Evolutionary conservation across 2,113 vertebrate genomes (phyloP), one percentile per base, ranked within the genome.

Genomic region (Tenrec ecaudatus): DNA sequence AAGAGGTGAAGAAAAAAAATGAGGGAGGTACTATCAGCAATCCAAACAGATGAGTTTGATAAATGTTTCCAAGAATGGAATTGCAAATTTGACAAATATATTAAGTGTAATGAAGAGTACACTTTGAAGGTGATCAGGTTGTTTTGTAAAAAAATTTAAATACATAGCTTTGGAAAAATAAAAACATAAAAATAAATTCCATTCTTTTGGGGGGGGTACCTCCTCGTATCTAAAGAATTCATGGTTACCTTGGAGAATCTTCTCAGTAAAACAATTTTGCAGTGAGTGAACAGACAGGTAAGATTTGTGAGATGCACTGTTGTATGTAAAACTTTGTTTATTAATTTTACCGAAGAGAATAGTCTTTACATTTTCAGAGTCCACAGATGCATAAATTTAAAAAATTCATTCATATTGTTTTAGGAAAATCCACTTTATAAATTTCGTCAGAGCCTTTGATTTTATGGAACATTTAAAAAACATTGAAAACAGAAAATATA

Each of bases 401-500:
- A 23, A 86, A 90, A 93, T 0, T 33, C 9, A 88, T 69, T 89
- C 6, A n/a, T 82, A 58, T 0, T 82, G 7, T 64, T 25, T 69
- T 92, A 83, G 68, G 8, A 90, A 94, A 92, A 14, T 27, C 27
- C 77, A 3, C 57, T 92, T 36, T 80, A 57, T 78, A 93, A 78
- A 38, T 43, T 89, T 73, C 71, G 31, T 93, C 71, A 73, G 68
- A 43, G 19, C 38, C 8, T 38, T 75, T 78, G 82, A 64, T 71
- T 93, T 64, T 43, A 84, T 1, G 64, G 22, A 19, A 87, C 81
- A 3, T 76, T 92, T 83, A 79, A 47, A 88, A 23, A 58, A 87
- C 88, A 82, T 36, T 81, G 38, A 89, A 90, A 88, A 83, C n/a
- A 57, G 31, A 86, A 94, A 92, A 90, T 38, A 22, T 14, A 90